Percentiles rank a stretch among this genome's conserved stretches.
phyloP scores from a whole-genome alignment of 2,888 invertebrate genomes.

The Dynastes grantii region DNA sequence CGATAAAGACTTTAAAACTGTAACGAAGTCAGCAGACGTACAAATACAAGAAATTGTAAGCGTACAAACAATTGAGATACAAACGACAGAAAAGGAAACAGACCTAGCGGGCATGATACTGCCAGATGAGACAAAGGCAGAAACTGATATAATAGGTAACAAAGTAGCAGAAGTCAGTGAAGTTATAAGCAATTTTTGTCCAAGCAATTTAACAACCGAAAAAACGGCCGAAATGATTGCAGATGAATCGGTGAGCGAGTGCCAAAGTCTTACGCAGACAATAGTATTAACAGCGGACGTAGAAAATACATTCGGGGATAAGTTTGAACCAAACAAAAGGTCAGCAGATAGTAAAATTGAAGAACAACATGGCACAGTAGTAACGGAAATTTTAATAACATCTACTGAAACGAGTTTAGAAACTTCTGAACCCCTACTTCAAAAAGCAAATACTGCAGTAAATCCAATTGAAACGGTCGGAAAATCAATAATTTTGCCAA shows the following conservation, averaged over 20 bases:
- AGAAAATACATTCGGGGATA: conserved; percentile 69
- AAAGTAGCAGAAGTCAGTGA: conserved; percentile 70
- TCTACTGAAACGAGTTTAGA: conserved; percentile 55
- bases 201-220: conserved; percentile 58
- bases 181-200: conserved; percentile 54
- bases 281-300: conserved; percentile 70
- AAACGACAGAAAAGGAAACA: conserved; percentile 71
- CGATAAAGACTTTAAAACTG: conserved; percentile 53
- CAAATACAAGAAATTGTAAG: conserved; percentile 68
- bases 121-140: conserved; percentile 64
- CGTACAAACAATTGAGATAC: conserved; percentile 71
- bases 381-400: conserved; percentile 56
- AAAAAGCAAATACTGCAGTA: conserved; percentile 57
- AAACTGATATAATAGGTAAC: conserved; percentile 66
- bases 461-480: conserved; percentile 53
- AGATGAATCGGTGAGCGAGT: conserved; percentile 65
- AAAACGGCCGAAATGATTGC: conserved; percentile 59
- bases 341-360: conserved; percentile 72
- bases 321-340: conserved; percentile 72
- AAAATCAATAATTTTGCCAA: conserved; percentile 51
- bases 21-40: conserved; percentile 68
- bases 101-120: conserved; percentile 64
- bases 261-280: conserved; percentile 68
- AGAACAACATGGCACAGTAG: conserved; percentile 74
- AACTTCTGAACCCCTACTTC: conserved; percentile 47